A percentile compares a stretch with the other conserved stretches of the same genome.
These are phyloP conservation scores for Stenopsyche tienmushanensis DNA, from an alignment of 1,140 invertebrate species.

Conservation along the genomic window DNA sequence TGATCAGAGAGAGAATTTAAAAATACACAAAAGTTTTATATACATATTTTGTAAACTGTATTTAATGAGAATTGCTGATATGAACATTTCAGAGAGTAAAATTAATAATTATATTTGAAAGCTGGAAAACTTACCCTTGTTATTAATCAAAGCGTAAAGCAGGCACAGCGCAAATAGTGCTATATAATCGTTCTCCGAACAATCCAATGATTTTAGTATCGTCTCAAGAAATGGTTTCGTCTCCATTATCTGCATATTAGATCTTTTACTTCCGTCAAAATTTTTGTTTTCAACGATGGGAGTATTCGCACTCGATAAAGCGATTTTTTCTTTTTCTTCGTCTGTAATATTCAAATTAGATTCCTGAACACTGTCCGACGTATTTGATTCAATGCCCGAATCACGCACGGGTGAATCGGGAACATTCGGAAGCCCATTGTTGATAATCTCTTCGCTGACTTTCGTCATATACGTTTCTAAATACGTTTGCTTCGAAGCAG, in stretches of 20 bases:
- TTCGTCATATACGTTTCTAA: neutral
- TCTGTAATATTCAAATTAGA: constrained; percentile 80
- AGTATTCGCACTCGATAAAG: constrained; percentile 53
- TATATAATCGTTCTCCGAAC: constrained; percentile 91
- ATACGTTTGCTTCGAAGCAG: constrained; percentile 8
- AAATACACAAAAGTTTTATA: too few relatives aligned
- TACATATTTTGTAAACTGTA: too few relatives aligned
- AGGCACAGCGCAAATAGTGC: constrained; percentile 90
- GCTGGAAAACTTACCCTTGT: constrained; percentile 71
- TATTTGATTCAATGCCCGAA: constrained; percentile 50
- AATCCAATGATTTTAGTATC: constrained; percentile 80
- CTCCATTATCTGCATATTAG: constrained; percentile 53
- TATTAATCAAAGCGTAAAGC: constrained; percentile 90
- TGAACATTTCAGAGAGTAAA: too few relatives aligned
- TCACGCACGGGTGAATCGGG: constrained; percentile 55
- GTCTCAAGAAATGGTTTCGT: constrained; percentile 87
- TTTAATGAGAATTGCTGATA: too few relatives aligned
- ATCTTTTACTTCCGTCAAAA: constrained; percentile 47
- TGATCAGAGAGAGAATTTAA: too few relatives aligned
- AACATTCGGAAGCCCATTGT: constrained; percentile 47
- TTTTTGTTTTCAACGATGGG: constrained; percentile 35
- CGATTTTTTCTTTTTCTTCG: constrained; percentile 82
- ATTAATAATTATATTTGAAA: too few relatives aligned
- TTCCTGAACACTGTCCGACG: constrained; percentile 46
- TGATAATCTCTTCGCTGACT: constrained; percentile 22